A percentile compares a stretch with the other conserved stretches of the same genome.
Conservation (phyloP, 2,888 invertebrate species). For the Drosophila meridionalis region DNA sequence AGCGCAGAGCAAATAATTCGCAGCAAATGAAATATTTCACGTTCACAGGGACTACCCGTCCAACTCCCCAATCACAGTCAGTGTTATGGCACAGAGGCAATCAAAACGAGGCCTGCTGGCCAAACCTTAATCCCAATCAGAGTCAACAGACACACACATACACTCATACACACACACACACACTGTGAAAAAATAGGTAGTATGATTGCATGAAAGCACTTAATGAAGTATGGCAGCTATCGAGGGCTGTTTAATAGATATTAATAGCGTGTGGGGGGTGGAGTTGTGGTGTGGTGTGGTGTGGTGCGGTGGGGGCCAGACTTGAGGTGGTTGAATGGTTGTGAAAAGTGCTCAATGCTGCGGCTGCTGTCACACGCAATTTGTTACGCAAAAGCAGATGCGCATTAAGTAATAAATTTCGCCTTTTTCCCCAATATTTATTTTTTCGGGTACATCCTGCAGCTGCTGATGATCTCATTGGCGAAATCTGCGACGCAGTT, state of each 20-base stretch:
- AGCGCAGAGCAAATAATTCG: slow-evolving; percentile 72
- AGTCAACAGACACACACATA: slow-evolving; percentile 52
- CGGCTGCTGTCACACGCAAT: slow-evolving; percentile 55
- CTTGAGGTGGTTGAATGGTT: slow-evolving; percentile 16
- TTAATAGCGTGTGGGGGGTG: slow-evolving; percentile 48
- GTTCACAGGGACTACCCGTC: slow-evolving; percentile 27
- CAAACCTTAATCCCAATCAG: slow-evolving; percentile 79
- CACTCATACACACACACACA: slow-evolving; percentile 36
- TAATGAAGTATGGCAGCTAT: slow-evolving; percentile 73
- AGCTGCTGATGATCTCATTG: slow-evolving; percentile 31
- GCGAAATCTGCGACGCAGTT: slow-evolving; percentile 56
- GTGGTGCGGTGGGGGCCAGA: neutral
- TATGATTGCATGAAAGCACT: slow-evolving; percentile 63
- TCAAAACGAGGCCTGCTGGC: slow-evolving; percentile 71
- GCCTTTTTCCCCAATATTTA: slow-evolving; percentile 39
- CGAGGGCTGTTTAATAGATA: slow-evolving; percentile 56
- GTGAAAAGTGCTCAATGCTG: slow-evolving; percentile 44
- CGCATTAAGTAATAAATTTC: slow-evolving; percentile 73
- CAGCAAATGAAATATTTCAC: slow-evolving; percentile 78
- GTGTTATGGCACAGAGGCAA: slow-evolving; percentile 62
- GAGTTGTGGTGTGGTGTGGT: neutral
- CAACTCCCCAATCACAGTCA: slow-evolving; percentile 18
- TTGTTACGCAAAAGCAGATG: slow-evolving; percentile 66
- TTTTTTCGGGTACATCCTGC: slow-evolving; percentile 22
- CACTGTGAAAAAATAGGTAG: slow-evolving; percentile 35